A percentile compares a stretch with the other conserved stretches of the same genome.
phyloP scores from a whole-genome alignment of 1,140 invertebrate species.

The Anthonomus grandis region DNA sequence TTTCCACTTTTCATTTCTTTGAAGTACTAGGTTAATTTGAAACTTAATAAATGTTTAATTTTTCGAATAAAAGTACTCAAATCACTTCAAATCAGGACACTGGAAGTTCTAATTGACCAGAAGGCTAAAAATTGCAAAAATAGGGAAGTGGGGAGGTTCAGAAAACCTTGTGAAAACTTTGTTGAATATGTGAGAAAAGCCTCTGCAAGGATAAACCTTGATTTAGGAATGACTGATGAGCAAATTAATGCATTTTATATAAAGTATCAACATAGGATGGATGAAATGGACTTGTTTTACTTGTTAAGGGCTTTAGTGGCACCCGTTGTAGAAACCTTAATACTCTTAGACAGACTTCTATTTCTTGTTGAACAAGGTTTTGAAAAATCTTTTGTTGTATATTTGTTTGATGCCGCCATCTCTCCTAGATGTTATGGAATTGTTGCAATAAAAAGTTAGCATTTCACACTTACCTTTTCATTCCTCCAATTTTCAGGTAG shows the following conservation, averaged over 20 bases:
- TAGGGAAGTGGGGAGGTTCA: conserved; percentile 50
- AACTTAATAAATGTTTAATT: too few species aligned
- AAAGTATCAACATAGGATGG: conserved; percentile 52
- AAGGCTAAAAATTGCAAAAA: conserved; percentile 47
- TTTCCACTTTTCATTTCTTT: too few species aligned
- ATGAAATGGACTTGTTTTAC: conserved; percentile 77
- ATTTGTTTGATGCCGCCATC: conserved; percentile 71
- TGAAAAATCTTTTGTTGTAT: conserved; percentile 61
- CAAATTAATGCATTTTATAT: conserved; percentile 50
- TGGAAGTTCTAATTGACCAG: too few species aligned
- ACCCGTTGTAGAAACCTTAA: conserved; percentile 78
- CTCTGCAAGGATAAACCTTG: conserved; percentile 53
- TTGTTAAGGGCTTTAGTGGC: conserved; percentile 75
- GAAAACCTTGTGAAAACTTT: conserved; percentile 58
- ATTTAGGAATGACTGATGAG: conserved; percentile 40
- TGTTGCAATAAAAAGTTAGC: conserved; percentile 57
- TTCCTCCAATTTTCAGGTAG: conserved; percentile 59
- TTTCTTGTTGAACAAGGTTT: conserved; percentile 71
- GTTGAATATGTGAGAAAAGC: conserved; percentile 64
- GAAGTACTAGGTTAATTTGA: too few species aligned
- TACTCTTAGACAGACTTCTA: conserved; percentile 79
- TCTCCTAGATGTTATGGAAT: conserved; percentile 76
- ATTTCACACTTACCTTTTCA: conserved; percentile 66
- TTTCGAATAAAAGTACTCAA: too few species aligned
- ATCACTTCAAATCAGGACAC: too few species aligned